A percentile compares a stretch with the other conserved stretches of the same genome.
These are phyloP conservation scores for Felis catus DNA, from an alignment of 2,113 vertebrate genomes.

Conservation along the genomic window DNA sequence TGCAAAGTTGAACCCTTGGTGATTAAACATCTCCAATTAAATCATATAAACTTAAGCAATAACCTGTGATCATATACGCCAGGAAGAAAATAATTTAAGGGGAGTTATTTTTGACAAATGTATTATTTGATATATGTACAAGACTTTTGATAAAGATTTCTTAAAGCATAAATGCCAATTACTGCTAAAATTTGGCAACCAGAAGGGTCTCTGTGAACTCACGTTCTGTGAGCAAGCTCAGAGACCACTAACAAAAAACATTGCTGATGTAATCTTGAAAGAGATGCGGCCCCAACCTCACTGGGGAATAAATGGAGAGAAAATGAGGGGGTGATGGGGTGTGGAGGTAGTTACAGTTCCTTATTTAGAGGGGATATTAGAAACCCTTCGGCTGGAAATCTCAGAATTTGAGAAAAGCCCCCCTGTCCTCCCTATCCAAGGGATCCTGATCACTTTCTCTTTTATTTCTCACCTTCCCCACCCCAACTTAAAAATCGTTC, in stretches of 20 bases:
- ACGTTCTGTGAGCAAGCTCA: neutral
- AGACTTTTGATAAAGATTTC: slow-evolving; percentile 47
- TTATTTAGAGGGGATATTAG: neutral
- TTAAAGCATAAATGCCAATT: slow-evolving; percentile 42
- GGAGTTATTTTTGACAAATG: slow-evolving; percentile 54
- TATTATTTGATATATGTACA: slow-evolving; percentile 45
- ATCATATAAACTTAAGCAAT: slow-evolving; percentile 57
- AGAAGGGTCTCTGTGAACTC: neutral
- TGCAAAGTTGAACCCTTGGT: slow-evolving; percentile 59
- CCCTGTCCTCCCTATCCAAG: neutral
- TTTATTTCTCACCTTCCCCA: neutral
- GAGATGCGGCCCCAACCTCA: neutral
- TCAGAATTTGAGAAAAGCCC: neutral
- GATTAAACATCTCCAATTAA: slow-evolving; percentile 72
- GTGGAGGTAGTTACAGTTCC: neutral
- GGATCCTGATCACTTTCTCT: neutral
- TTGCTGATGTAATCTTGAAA: neutral
- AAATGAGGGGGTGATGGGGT: neutral
- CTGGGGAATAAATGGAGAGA: neutral
- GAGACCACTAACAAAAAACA: slow-evolving; percentile 2
- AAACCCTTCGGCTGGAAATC: slow-evolving; percentile 5
- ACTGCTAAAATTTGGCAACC: slow-evolving; percentile 50
- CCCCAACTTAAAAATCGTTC: neutral
- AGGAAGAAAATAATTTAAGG: slow-evolving; percentile 45
- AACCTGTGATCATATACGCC: slow-evolving; percentile 35